Conservation (phyloP, 2,888 invertebrate species). For the Callinectes sapidus region DNA sequence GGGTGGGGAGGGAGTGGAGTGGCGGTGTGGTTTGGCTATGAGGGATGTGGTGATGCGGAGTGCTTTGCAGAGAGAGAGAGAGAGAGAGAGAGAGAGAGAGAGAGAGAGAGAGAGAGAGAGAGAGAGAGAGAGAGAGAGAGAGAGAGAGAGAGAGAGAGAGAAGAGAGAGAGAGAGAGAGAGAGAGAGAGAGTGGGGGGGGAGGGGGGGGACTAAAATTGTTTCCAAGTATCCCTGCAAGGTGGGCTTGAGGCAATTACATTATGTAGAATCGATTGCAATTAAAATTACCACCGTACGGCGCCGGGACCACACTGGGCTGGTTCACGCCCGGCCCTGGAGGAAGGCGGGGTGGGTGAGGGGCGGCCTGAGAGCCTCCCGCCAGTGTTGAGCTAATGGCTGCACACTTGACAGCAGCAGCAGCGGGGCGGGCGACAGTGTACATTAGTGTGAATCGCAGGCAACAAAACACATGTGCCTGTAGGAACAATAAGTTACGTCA, state of each 20-base stretch:
- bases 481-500: background rate
- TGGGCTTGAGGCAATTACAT: slow-evolving; percentile 2
- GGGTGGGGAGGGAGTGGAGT: background rate
- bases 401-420: background rate
- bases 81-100: slow-evolving; percentile 38
- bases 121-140: too few species aligned
- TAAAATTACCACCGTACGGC: background rate
- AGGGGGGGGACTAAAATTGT: background rate
- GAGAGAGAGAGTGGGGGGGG: background rate
- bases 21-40: background rate
- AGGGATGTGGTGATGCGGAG: background rate
- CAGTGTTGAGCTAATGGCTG: background rate
- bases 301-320: background rate
- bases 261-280: slow-evolving; percentile 19
- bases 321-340: background rate
- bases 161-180: slow-evolving; percentile 36
- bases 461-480: background rate
- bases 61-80: slow-evolving; percentile 5
- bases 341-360: background rate
- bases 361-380: background rate
- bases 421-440: background rate
- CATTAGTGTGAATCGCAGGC: background rate
- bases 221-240: background rate
- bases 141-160: slow-evolving; percentile 33
- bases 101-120: slow-evolving; percentile 42